phyloP scores from a whole-genome alignment of 2,888 invertebrate genomes.

The Andrena camellia region DNA sequence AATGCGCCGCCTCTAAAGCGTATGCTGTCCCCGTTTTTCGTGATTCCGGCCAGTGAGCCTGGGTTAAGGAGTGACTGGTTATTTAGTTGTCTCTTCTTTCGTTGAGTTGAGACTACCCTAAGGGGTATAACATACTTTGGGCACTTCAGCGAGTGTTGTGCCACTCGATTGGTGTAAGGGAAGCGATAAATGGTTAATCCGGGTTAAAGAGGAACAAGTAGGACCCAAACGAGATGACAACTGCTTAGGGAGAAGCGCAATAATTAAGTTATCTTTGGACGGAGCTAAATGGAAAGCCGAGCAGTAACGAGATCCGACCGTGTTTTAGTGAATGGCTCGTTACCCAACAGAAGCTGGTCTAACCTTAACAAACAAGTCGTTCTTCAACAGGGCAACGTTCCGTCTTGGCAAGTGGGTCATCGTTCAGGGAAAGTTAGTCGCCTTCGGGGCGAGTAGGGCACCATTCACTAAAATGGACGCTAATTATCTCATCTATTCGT shows the following conservation, averaged over 20 bases:
- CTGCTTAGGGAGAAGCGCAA: not conserved
- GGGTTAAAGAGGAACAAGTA: not conserved
- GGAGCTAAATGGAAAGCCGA: not conserved
- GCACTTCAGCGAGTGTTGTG: not conserved
- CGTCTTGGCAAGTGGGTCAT: constrained; percentile 7
- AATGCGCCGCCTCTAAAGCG: constrained; percentile 16
- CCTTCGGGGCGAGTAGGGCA: not conserved
- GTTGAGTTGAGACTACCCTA: not conserved
- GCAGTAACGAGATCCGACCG: not conserved
- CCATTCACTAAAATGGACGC: constrained; percentile 4
- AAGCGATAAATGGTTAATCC: not conserved
- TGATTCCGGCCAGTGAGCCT: not conserved
- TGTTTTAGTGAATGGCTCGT: constrained; percentile 5
- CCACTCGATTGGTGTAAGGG: not conserved
- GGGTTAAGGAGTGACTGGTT: constrained; percentile 1
- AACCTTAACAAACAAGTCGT: constrained; percentile 17
- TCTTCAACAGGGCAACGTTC: constrained; percentile 12
- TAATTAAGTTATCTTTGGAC: not conserved
- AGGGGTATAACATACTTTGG: not conserved
- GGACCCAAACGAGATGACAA: not conserved
- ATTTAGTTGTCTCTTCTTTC: not conserved
- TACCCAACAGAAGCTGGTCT: not conserved
- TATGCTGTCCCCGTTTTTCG: constrained; percentile 7
- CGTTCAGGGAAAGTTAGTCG: constrained; percentile 26
- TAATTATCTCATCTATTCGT: not conserved